Evolutionary conservation across 2,797 vertebrate species (phyloP).

Genomic region (Allobates femoralis): DNA sequence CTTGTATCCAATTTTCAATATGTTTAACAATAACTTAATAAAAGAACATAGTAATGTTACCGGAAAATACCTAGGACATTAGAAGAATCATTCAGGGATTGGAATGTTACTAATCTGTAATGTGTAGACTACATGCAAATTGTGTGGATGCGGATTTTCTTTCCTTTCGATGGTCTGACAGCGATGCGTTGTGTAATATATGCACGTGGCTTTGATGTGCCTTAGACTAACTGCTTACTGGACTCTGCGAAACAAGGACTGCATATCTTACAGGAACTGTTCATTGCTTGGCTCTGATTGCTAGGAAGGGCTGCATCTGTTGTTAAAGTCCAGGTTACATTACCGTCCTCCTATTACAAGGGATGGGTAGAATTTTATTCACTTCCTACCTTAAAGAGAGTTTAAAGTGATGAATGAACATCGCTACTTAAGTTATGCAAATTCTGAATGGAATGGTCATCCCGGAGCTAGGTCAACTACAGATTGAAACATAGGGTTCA

Average conservation of each 20-base stretch:
- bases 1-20: not conserved
- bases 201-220: slow-evolving; percentile 73
- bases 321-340: not conserved
- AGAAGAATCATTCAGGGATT: slow-evolving; percentile 78
- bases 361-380: slow-evolving; percentile 17
- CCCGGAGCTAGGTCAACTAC: no score
- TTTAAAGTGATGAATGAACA: not conserved
- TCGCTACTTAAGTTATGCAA: slow-evolving; percentile 29
- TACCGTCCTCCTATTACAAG: not conserved
- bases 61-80: slow-evolving; percentile 62
- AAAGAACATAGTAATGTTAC: slow-evolving; percentile 50
- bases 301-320: slow-evolving; percentile 63
- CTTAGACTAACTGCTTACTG: slow-evolving; percentile 75
- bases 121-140: slow-evolving; percentile 67
- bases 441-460: not conserved
- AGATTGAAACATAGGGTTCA: not conserved
- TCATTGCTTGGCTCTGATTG: slow-evolving; percentile 59
- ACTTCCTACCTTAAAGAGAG: not conserved
- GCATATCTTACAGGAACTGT: slow-evolving; percentile 59
- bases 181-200: slow-evolving; percentile 65
- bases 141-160: slow-evolving; percentile 66
- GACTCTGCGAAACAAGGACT: slow-evolving; percentile 56
- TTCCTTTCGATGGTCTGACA: slow-evolving; percentile 49
- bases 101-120: slow-evolving; percentile 67
- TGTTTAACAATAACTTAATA: slow-evolving; percentile 62